A percentile compares a stretch with the other conserved stretches of the same genome.
Evolutionary conservation across 2,113 vertebrate genomes (phyloP).

Genomic region (Hyaena hyaena): DNA sequence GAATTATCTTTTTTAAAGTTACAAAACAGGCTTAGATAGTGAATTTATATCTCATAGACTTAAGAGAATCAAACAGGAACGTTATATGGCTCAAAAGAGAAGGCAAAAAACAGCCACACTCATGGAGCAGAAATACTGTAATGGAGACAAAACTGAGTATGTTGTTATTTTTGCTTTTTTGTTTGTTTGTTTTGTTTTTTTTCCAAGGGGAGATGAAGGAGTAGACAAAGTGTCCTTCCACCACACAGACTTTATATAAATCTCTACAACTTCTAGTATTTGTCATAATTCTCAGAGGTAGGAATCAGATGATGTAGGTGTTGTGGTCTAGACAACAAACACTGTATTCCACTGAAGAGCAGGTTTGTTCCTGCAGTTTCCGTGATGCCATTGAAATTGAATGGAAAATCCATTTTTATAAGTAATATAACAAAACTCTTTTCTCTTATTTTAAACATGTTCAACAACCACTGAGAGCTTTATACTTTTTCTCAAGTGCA

Average conservation of each 20-base stretch:
- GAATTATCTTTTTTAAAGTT: neutral
- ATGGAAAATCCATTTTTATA: neutral
- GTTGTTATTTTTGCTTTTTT: too few relatives aligned
- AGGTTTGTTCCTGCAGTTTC: neutral
- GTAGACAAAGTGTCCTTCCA: neutral
- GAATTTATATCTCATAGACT: neutral
- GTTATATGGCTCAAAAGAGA: neutral
- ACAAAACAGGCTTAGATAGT: neutral
- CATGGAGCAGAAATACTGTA: neutral
- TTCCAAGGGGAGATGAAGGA: neutral
- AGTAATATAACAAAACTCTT: neutral
- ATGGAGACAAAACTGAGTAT: neutral
- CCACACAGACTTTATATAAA: neutral
- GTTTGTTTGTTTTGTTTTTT: too few relatives aligned
- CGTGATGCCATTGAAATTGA: neutral
- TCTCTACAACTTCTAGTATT: neutral
- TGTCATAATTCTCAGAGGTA: neutral
- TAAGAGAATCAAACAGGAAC: neutral
- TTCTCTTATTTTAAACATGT: neutral
- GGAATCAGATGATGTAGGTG: neutral
- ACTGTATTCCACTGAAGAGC: neutral
- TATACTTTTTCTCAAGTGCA: neutral
- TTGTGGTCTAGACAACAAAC: neutral
- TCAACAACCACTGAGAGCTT: neutral
- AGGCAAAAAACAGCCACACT: neutral